These are phyloP conservation scores for Merops nubicus DNA, from an alignment of 2,113 vertebrate species.

Conservation along the genomic window DNA sequence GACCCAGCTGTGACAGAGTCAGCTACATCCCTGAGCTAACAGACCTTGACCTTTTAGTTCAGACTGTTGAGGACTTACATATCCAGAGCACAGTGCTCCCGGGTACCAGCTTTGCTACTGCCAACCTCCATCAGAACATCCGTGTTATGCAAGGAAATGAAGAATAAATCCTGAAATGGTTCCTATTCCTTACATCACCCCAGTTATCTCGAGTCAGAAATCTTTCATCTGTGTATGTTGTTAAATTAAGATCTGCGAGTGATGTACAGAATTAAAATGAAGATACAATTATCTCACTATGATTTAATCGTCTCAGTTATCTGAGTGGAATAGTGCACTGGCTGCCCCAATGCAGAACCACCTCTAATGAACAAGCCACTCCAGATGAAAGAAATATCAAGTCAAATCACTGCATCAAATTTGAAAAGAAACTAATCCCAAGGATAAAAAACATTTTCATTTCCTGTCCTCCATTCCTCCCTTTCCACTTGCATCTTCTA, in stretches of 20 bases:
- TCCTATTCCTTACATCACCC: not conserved
- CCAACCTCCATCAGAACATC: not conserved
- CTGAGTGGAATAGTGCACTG: not conserved
- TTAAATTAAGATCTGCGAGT: slow-evolving; percentile 15
- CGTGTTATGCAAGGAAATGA: not conserved
- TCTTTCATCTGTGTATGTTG: not conserved
- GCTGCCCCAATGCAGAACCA: not conserved
- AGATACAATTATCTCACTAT: slow-evolving; percentile 22
- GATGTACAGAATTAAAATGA: slow-evolving; percentile 25
- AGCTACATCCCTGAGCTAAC: not conserved
- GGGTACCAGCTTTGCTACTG: not conserved
- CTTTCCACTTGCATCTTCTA: not conserved
- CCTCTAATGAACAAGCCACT: not conserved
- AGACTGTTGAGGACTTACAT: fast-evolving
- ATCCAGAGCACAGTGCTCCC: not conserved
- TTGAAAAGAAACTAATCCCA: not conserved
- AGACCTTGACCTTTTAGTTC: not conserved
- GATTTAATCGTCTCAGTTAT: slow-evolving; percentile 52
- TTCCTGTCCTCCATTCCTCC: not conserved
- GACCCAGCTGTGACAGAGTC: not conserved
- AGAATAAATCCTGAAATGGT: not conserved
- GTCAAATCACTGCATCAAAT: not conserved
- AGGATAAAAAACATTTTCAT: not conserved
- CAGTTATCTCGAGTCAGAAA: not conserved
- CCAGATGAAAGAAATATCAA: slow-evolving; percentile 7